These are phyloP conservation scores for Zoanthus solanderi DNA, from an alignment of 92 coral and sea anemone genomes.

Conservation along the genomic window DNA sequence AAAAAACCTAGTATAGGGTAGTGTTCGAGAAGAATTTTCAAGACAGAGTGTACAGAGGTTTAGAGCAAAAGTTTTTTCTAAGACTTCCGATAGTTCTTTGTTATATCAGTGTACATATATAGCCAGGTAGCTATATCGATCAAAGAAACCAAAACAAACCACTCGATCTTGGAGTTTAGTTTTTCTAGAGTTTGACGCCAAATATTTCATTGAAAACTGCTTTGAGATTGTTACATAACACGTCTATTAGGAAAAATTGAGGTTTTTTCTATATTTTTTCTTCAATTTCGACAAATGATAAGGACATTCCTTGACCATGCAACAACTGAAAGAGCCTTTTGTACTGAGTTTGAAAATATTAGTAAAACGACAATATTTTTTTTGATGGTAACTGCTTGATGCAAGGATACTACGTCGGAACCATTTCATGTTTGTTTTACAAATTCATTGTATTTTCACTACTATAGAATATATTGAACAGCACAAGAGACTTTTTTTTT, in stretches of 20 bases:
- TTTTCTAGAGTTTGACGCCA: constrained; percentile 4
- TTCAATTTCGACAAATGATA: neutral
- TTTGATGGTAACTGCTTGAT: too few relatives aligned
- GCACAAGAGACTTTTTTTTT: too few relatives aligned
- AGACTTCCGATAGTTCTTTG: neutral
- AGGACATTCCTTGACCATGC: neutral
- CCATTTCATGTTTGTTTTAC: too few relatives aligned
- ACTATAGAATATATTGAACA: too few relatives aligned
- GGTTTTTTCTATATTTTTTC: neutral
- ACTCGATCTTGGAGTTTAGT: neutral
- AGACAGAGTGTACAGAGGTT: neutral
- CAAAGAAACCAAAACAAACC: constrained; percentile 2
- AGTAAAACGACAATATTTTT: too few relatives aligned
- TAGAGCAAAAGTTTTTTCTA: neutral
- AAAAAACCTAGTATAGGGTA: neutral
- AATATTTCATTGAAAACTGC: neutral
- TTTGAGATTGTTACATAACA: neutral
- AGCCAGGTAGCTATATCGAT: neutral
- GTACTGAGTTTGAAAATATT: too few relatives aligned
- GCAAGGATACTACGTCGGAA: too few relatives aligned
- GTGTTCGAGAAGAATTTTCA: neutral
- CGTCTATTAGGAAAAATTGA: neutral
- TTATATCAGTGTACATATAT: too few relatives aligned
- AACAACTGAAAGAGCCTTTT: neutral
- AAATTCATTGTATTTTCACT: too few relatives aligned